phyloP scores from a whole-genome alignment of 2,113 vertebrate species.

The Ramphastos sulfuratus region DNA sequence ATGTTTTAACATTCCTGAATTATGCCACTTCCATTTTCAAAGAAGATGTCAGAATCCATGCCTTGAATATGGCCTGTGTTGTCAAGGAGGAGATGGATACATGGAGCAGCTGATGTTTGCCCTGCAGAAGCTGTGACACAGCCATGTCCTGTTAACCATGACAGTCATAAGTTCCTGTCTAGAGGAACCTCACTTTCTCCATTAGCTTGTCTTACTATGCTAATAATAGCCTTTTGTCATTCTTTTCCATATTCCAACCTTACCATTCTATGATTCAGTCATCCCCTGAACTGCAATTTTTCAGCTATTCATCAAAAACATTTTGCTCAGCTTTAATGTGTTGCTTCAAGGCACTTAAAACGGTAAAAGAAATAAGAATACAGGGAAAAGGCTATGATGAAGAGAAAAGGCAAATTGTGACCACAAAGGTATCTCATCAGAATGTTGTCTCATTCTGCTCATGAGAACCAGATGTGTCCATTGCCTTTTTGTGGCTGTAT shows the following conservation, averaged over 20 bases:
- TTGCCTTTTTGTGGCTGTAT: not conserved
- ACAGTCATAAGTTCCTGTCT: not conserved
- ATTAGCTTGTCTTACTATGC: not conserved
- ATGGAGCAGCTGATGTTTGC: not conserved
- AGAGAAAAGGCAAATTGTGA: not conserved
- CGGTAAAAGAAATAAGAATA: not conserved
- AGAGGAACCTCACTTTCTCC: not conserved
- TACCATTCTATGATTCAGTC: not conserved
- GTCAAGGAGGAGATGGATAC: not conserved
- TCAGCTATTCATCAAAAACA: not conserved
- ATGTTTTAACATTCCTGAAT: conserved; percentile 8
- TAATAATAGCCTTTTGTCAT: not conserved
- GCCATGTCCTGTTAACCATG: not conserved
- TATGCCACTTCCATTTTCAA: not conserved
- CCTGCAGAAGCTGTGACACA: not conserved
- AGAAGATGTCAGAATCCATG: not conserved
- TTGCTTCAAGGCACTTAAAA: not conserved
- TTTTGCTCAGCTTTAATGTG: not conserved
- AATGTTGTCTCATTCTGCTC: not conserved
- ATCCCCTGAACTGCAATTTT: not conserved
- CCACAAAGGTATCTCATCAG: not conserved
- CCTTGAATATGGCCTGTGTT: not conserved
- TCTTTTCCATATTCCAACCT: not conserved
- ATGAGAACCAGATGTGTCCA: conserved; percentile 16
- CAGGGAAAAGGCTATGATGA: not conserved